Conservation (phyloP, 2,888 invertebrate genomes). For the Nymphalis polychloros region DNA sequence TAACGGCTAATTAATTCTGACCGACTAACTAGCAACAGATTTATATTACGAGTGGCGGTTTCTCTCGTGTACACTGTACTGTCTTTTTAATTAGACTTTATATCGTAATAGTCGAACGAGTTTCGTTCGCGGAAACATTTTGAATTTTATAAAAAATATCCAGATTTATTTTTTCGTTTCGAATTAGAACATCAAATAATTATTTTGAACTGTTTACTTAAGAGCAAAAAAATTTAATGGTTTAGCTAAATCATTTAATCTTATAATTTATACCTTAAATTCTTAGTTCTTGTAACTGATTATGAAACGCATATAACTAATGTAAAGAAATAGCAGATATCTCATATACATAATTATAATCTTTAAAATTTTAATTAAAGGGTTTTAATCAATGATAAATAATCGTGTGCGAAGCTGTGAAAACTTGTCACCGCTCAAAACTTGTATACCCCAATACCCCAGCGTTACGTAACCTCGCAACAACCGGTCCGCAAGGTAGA, state of each 20-base stretch:
- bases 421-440: constrained; percentile 1
- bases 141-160: constrained; percentile 19
- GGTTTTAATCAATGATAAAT: neutral
- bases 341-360: too few relatives aligned
- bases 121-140: constrained; percentile 21
- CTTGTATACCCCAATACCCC: constrained; percentile 6
- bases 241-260: too few relatives aligned
- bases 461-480: neutral
- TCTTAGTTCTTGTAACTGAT: too few relatives aligned
- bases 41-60: constrained; percentile 47
- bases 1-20: constrained; percentile 65
- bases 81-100: constrained; percentile 51
- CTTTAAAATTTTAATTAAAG: neutral
- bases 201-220: neutral
- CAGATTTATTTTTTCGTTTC: constrained; percentile 12
- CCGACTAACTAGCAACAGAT: constrained; percentile 58
- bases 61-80: constrained; percentile 35
- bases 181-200: neutral
- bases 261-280: too few relatives aligned
- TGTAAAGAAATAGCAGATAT: too few relatives aligned
- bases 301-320: too few relatives aligned
- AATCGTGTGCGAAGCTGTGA: neutral
- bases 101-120: constrained; percentile 30
- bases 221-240: neutral
- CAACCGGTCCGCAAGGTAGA: constrained; percentile 15